These are phyloP conservation scores for Saguinus imperator DNA, from an alignment of 2,113 vertebrate species.

Conservation along the genomic window DNA sequence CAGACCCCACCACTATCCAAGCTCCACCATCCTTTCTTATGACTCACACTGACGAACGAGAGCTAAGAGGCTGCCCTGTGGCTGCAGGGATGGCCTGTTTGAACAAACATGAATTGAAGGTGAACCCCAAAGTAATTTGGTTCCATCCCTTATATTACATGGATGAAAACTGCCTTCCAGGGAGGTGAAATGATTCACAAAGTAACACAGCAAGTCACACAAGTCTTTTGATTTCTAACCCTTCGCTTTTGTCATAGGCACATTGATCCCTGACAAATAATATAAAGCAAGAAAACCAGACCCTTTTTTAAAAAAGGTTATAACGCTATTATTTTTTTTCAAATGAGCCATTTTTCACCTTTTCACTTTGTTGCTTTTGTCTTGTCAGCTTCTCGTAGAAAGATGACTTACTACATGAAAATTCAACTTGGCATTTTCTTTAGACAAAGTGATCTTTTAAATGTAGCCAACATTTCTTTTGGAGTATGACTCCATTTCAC, in stretches of 20 bases:
- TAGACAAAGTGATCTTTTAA: slow-evolving; percentile 68
- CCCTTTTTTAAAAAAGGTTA: background rate
- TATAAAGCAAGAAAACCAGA: background rate
- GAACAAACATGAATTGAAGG: background rate
- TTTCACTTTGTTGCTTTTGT: slow-evolving; percentile 68
- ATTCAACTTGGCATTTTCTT: slow-evolving; percentile 67
- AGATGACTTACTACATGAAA: slow-evolving; percentile 68
- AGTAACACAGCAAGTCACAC: background rate
- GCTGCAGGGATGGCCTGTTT: background rate
- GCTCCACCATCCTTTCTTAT: background rate
- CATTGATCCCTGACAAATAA: background rate
- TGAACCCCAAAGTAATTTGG: background rate
- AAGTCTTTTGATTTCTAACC: background rate
- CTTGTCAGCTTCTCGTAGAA: slow-evolving; percentile 61
- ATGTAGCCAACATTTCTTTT: slow-evolving; percentile 61
- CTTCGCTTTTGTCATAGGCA: background rate
- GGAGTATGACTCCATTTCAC: slow-evolving; percentile 61
- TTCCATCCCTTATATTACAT: background rate
- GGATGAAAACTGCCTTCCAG: background rate
- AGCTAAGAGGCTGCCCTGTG: background rate
- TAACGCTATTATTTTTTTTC: background rate
- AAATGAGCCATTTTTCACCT: slow-evolving; percentile 55
- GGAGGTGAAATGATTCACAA: background rate
- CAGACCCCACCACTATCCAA: background rate
- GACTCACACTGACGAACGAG: background rate